Evolutionary conservation across 2,888 invertebrate genomes (phyloP).

Genomic region (Lasioglossum lativentre): DNA sequence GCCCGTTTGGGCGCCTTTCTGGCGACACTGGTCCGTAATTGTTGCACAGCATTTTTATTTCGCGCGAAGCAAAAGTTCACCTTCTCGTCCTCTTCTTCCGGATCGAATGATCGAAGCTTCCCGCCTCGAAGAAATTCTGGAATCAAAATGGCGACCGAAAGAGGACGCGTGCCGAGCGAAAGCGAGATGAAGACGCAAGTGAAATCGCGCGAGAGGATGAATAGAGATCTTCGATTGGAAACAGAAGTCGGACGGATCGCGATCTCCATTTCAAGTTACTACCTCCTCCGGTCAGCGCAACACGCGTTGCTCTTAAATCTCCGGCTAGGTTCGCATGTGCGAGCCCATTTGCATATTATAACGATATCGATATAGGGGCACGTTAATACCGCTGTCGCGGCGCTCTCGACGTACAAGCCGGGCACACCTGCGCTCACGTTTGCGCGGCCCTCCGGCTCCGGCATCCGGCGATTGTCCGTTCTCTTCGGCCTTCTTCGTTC

Average conservation of each 20-base stretch:
- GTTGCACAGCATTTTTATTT: not conserved
- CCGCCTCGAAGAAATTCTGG: not conserved
- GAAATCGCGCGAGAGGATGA: slow-evolving; percentile 49
- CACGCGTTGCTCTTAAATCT: slow-evolving; percentile 58
- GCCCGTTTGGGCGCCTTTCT: too few relatives aligned
- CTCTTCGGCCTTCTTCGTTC: slow-evolving; percentile 51
- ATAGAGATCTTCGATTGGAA: slow-evolving; percentile 58
- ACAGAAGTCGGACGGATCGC: slow-evolving; percentile 57
- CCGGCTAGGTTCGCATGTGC: slow-evolving; percentile 35
- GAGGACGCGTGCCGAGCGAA: slow-evolving; percentile 33
- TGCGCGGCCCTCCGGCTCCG: slow-evolving; percentile 64
- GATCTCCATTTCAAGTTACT: slow-evolving; percentile 63
- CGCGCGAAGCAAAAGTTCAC: not conserved
- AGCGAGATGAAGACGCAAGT: slow-evolving; percentile 44
- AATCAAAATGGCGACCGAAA: not conserved
- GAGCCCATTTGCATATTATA: slow-evolving; percentile 76
- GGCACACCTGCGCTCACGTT: slow-evolving; percentile 68
- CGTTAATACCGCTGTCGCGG: slow-evolving; percentile 71
- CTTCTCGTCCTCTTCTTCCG: not conserved
- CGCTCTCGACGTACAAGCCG: slow-evolving; percentile 65
- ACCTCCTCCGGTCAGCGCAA: slow-evolving; percentile 56
- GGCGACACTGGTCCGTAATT: too few relatives aligned
- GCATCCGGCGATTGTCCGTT: slow-evolving; percentile 71
- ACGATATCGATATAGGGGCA: slow-evolving; percentile 76
- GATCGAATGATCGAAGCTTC: not conserved